These are phyloP conservation scores for Athalia circularis DNA, from an alignment of 2,888 invertebrate genomes.

Conservation along the genomic window DNA sequence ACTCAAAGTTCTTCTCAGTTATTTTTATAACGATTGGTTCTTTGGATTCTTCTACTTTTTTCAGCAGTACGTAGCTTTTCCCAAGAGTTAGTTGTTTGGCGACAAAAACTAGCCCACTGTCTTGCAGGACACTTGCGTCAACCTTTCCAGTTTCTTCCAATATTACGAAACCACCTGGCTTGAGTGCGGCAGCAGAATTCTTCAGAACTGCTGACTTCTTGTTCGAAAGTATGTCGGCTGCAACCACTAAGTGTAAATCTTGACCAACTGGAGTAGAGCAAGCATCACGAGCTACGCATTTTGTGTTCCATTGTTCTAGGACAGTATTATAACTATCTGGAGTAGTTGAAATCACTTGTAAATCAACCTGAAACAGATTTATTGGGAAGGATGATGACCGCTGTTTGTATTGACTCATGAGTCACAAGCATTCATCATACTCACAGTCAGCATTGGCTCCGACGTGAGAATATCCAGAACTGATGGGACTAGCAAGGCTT, in stretches of 20 bases:
- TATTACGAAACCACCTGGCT: conserved; percentile 83
- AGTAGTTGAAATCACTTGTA: conserved; percentile 77
- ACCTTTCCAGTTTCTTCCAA: conserved; percentile 80
- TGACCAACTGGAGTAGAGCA: conserved; percentile 78
- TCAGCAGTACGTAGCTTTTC: conserved; percentile 81
- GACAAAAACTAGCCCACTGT: conserved; percentile 76
- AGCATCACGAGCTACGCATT: conserved; percentile 81
- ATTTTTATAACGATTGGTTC: conserved; percentile 79
- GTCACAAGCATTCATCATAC: conserved; percentile 51
- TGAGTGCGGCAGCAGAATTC: conserved; percentile 80
- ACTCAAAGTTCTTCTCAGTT: conserved; percentile 83
- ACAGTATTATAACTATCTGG: conserved; percentile 76
- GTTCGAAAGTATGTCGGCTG: conserved; percentile 80
- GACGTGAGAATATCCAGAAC: conserved; percentile 81
- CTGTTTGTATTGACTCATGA: not conserved
- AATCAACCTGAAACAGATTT: conserved; percentile 74
- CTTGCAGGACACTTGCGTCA: conserved; percentile 55
- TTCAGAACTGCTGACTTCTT: conserved; percentile 76
- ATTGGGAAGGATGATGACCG: not conserved
- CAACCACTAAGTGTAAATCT: conserved; percentile 82
- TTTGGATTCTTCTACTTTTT: conserved; percentile 75
- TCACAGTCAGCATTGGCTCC: conserved; percentile 82
- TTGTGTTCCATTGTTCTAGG: conserved; percentile 80
- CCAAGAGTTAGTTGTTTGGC: conserved; percentile 80
- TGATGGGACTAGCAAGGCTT: conserved; percentile 80